Percentiles rank a stretch among this genome's conserved stretches.
Conservation (phyloP, 2,888 invertebrate genomes). For the Tipula unca region DNA sequence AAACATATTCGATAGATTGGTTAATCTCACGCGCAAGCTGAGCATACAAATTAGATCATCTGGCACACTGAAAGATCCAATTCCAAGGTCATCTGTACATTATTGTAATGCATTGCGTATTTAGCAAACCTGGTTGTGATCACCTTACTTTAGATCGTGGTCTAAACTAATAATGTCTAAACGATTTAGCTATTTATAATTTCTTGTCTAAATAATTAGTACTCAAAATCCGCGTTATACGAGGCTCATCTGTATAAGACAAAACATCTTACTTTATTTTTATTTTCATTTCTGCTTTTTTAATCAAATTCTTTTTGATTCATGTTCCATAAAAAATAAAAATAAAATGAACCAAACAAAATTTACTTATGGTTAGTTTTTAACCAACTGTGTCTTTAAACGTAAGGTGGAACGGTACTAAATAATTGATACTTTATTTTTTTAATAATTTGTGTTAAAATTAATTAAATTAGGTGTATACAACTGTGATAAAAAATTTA, state of each 20-base stretch:
- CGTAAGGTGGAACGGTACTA: background rate
- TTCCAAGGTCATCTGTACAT: too few species aligned
- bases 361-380: background rate
- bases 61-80: too few species aligned
- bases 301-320: background rate
- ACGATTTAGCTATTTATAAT: too few species aligned
- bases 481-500: background rate
- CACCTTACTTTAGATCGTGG: too few species aligned
- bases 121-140: too few species aligned
- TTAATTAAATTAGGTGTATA: background rate
- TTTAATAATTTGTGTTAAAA: background rate
- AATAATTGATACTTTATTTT: background rate
- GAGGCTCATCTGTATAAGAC: background rate
- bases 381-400: background rate
- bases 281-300: background rate
- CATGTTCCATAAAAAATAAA: background rate
- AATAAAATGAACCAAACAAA: background rate
- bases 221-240: background rate
- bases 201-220: too few species aligned
- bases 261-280: background rate
- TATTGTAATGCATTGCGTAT: too few species aligned
- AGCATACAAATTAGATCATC: too few species aligned
- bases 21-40: too few species aligned
- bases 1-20: too few species aligned
- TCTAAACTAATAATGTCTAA: too few species aligned